Evolutionary conservation across 2,113 vertebrate genomes (phyloP), one percentile per base, ranked within the genome.

Genomic region (Anolis sagrei): DNA sequence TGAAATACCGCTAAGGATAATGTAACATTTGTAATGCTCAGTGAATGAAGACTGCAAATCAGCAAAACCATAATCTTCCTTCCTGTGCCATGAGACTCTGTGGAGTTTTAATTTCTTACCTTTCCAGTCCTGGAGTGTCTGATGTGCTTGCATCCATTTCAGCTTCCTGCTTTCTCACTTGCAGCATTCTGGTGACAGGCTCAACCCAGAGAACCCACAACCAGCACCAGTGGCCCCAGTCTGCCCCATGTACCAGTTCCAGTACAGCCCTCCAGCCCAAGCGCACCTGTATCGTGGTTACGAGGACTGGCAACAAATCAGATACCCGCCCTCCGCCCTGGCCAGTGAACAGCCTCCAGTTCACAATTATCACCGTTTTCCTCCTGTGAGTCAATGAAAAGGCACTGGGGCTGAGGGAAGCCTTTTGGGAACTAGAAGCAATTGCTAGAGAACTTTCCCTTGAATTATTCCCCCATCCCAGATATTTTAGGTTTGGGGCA

Each of bases 281-380:
- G 95, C 92, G 76, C 92, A 97, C 87, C 78, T 97, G 92, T 97
- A 96, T 93, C 97, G 96, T 1, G 97, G 97, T 91, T 97, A 95
- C 0, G 98, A 99, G 0, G 98, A 98, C 83, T 98, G 98, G 98
- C 94, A 96, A 85, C 97, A 98, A 94, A 93, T 98, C 94, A 97
- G 97, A 86, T 98, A 98, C 93, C 97, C 98, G 0, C 97, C 98
- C 2, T 91, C 97, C 88, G 95, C 95, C 0, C 11, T 97, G 95
- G 95, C 97, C 0, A 82, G 96, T 75, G 96, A 97, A 73, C 96
- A 95, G 86, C 44, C 93, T 0, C 93, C 93, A 0, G 96, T 91
- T 92, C 97, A 93, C 90, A 97, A 97, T 92, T 97, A 98, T 74
- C 97, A 96, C 86, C 97, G 97, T 79, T 97, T 96, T 82, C 95